Base-by-base conservation (phyloP, 37 sponge, comb jelly and placozoan species). In the Trichoplax adhaerens region DNA sequence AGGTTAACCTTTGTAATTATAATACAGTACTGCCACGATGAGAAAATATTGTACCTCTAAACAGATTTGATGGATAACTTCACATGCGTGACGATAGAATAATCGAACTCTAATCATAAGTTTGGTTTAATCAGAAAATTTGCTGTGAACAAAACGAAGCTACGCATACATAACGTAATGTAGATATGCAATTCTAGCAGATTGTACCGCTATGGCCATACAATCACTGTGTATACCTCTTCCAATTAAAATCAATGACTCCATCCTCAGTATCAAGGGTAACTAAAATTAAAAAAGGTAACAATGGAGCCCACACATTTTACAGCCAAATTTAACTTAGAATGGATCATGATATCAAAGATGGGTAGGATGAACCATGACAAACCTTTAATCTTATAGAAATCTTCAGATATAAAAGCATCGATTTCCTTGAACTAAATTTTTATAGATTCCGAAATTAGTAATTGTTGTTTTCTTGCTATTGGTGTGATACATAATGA, bases 371-470 rank as follows among this genome's bases (percentile, higher is more conserved):
- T n/a, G 3, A 3, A 12, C 4, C 3, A 8, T 8, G 73, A n/a
- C 50, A 57, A 50, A 83, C 80, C 90, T 84, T 83, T 94, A 57
- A 94, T 83, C 70, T 94, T 94, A 80, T 90, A 81, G 73, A 94
- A 94, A 3, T 85, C 71, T 68, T 94, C 95, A 51, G 91, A 72
- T 58, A 94, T 72, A 58, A 94, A 94, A 10, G 82, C 82, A 53
- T 94, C 76, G 46, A 94, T 78, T 66, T 90, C 82, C 56, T 94
- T 94, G 71, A 84, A 89, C 91, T 91, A 66, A 49, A 72, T 1
- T 58, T 52, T 74, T 74, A 5, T 74, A 66, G 10, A 52, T 74
- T 47, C 75, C 65, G 60, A 49, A 12, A 52, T 61, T 50, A 12
- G 78, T 46, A 47, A 70, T 48, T 5, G 56, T 66, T n/a, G 29